Evolutionary conservation across 2,888 invertebrate species (phyloP), one percentile per base, ranked within the genome.

Genomic region (Watsonalla cultraria): DNA sequence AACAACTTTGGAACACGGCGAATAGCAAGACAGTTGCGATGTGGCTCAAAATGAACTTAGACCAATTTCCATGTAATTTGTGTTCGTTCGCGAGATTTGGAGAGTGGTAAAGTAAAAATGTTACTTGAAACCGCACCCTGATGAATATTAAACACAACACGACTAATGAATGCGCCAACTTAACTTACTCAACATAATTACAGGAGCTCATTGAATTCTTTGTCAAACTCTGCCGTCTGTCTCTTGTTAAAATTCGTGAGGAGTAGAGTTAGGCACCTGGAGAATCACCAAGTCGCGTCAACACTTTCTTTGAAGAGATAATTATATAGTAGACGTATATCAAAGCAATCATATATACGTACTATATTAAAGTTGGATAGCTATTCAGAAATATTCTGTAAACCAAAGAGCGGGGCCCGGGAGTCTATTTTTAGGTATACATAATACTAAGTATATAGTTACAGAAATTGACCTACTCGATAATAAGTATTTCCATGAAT

Each of bases 71-170:
- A 82, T 82, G 75, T 82, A 80, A 84, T 84, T 84, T 81, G 78
- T 74, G 78, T 78, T 73, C 72, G 66, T 72, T 65, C 70, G 66
- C 59, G 65, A 78, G 74, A 73, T 77, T 80, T 74, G 68, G 53
- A 55, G 62, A 65, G 70, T 71, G 70, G 67, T 66, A 63, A 76
- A 78, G 76, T 79, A 81, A 80, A 82, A 82, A 82, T 78, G 75
- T 72, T 70, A 72, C 74, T 74, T 72, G 72, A 62, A 68, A 68
- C 66, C 66, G 69, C 65, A 52, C 69, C 62, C 76, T 81, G 78
- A 76, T 86, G 85, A 88, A 87, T 86, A 84, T 84, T 86, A 81
- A 84, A 78, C 74, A 79, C 72, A 74, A 81, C 80, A 74, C 65
- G 71, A 59, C 72, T 86, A 85, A 85, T 82, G 77, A 83, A 84